These are phyloP conservation scores for Phasia obesa DNA, from an alignment of 2,888 invertebrate genomes.

Conservation along the genomic window DNA sequence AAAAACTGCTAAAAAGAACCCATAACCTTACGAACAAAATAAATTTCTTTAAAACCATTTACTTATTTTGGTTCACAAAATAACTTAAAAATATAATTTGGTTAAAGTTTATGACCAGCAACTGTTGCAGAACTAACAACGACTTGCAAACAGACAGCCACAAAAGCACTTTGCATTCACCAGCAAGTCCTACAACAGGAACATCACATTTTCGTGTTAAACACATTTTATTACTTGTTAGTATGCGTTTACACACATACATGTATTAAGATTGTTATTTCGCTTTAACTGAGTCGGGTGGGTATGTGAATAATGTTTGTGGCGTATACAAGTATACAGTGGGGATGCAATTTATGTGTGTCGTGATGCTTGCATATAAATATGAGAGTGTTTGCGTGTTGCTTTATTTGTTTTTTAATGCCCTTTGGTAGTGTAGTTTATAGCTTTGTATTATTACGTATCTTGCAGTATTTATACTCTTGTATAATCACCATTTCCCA, in stretches of 20 bases:
- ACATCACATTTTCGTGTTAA: constrained; percentile 52
- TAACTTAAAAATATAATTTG: constrained; percentile 12
- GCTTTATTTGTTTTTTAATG: constrained; percentile 42
- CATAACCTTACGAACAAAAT: neutral
- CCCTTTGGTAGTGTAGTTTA: constrained; percentile 55
- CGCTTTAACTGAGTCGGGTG: constrained; percentile 29
- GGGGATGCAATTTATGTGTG: constrained; percentile 57
- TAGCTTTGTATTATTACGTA: constrained; percentile 29
- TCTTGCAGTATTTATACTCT: constrained; percentile 48
- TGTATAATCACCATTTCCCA: constrained; percentile 7
- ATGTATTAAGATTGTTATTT: neutral
- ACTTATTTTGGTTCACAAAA: neutral
- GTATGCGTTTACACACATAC: neutral
- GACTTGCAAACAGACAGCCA: constrained; percentile 4
- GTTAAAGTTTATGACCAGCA: constrained; percentile 49
- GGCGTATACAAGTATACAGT: constrained; percentile 37
- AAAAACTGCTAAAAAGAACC: neutral
- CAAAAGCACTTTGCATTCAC: constrained; percentile 5
- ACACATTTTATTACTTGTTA: constrained; percentile 57
- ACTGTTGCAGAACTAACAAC: constrained; percentile 32
- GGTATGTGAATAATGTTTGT: constrained; percentile 46
- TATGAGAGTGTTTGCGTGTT: neutral
- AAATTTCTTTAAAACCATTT: neutral
- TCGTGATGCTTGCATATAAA: neutral
- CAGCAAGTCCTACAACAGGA: constrained; percentile 3